These are phyloP conservation scores for Sylvia borin DNA, from an alignment of 2,797 vertebrate genomes.

Conservation along the genomic window DNA sequence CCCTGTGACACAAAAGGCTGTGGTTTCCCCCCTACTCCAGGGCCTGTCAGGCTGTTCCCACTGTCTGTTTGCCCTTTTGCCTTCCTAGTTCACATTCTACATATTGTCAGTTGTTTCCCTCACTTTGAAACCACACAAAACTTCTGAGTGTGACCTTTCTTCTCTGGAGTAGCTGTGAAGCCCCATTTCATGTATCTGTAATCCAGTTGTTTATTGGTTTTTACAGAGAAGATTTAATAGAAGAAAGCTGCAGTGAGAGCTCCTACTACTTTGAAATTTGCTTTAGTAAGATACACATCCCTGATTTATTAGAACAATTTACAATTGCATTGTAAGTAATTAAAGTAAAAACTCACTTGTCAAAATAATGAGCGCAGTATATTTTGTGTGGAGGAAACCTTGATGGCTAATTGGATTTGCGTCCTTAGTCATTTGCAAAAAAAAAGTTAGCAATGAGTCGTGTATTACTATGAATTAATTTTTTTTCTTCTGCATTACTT, in stretches of 20 bases:
- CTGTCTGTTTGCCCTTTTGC: neutral
- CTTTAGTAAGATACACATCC: constrained; percentile 48
- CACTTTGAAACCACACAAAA: neutral
- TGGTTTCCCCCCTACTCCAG: accelerated
- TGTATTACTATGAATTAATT: constrained; percentile 28
- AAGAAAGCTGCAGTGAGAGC: constrained; percentile 12
- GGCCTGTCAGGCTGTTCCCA: neutral
- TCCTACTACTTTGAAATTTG: constrained; percentile 57
- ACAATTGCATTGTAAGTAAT: constrained; percentile 67
- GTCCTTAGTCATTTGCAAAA: constrained; percentile 63
- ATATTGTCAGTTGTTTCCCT: neutral
- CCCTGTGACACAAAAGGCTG: accelerated
- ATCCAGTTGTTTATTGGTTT: neutral
- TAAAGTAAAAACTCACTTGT: constrained; percentile 73
- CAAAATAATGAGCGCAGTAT: constrained; percentile 72
- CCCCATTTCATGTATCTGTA: neutral
- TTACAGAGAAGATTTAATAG: neutral
- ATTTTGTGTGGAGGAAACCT: constrained; percentile 62
- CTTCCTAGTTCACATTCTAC: neutral
- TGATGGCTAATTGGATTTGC: constrained; percentile 68
- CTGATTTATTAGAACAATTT: constrained; percentile 68
- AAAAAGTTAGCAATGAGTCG: constrained; percentile 36
- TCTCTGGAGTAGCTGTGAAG: neutral
- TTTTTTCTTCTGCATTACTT: neutral
- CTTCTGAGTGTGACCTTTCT: neutral